Base-by-base conservation (phyloP, 2,888 invertebrate species). In the Synanthedon vespiformis region DNA sequence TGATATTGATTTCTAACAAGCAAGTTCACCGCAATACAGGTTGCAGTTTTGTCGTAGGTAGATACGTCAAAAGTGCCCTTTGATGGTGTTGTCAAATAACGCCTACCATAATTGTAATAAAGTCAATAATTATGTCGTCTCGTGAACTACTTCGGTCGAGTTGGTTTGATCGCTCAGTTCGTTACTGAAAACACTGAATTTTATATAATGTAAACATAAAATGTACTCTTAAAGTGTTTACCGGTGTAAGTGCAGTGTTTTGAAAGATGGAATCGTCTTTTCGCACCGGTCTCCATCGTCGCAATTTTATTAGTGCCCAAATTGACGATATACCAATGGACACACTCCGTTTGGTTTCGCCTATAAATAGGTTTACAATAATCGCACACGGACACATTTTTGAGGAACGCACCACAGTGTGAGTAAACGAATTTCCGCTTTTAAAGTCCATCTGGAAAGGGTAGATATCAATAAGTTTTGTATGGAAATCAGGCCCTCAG, bases 301-400 rank as follows among this genome's bases (percentile, higher is more conserved):
- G 86, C 52, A 64, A 67, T 59, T 87, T 87, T 58, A 80, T 86
- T 51, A 78, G 80, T 59, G 68, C 68, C 41, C 73, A 76, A 54
- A 57, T 60, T 2, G 80, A 80, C 49, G 82, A 83, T 41, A 67
- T 72, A 11, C 74, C 80, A 1, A 70, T 79, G 67, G 85, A 86
- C 54, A 78, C 77, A 0, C 73, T 85, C 53, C 70, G 82, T 52
- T 62, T 87, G 53, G 80, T 84, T 22, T 77, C 81, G 1, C 83
- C 86, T 50, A 74, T 84, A 50, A 80, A 78, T 64, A 77, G 80
- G 62, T 75, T 85, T 56, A 68, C 76, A 27, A 71, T 82, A 59
- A 78, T 77, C 55, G 71, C 62, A 59, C 59, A 63, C 54, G 74
- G 76, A 54, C 70, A 76, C 10, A 34, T 34, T 51, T 51, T 57